A percentile compares a stretch with the other conserved stretches of the same genome.
Conservation (phyloP, 2,797 vertebrate species). For the Sternotherus odoratus region DNA sequence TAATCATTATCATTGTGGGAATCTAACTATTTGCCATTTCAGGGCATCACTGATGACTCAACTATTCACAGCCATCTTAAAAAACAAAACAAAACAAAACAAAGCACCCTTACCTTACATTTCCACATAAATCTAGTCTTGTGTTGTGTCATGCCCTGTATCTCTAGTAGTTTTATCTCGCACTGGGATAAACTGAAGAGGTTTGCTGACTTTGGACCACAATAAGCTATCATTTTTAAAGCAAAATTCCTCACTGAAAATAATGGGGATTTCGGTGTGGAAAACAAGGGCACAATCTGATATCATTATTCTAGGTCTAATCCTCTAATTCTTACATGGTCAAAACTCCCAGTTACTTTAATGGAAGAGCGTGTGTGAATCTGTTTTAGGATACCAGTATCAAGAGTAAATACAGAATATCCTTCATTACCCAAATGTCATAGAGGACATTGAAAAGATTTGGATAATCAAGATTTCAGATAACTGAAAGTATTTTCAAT, state of each 20-base stretch:
- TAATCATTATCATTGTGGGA: slow-evolving; percentile 84
- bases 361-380: not conserved
- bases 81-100: slow-evolving; percentile 81
- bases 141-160: slow-evolving; percentile 53
- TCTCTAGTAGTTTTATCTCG: slow-evolving; percentile 70
- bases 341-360: not conserved
- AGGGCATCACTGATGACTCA: slow-evolving; percentile 86
- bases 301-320: not conserved
- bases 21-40: slow-evolving; percentile 89
- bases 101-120: slow-evolving; percentile 70
- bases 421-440: slow-evolving; percentile 29
- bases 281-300: not conserved
- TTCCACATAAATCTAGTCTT: slow-evolving; percentile 72
- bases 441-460: slow-evolving; percentile 10
- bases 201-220: not conserved
- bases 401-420: not conserved
- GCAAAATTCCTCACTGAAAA: not conserved
- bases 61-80: slow-evolving; percentile 80
- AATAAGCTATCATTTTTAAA: not conserved
- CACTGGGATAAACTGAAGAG: slow-evolving; percentile 34
- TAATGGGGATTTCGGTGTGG: not conserved
- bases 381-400: slow-evolving; percentile 13
- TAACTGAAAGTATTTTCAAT: not conserved
- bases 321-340: not conserved
- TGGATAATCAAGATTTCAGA: not conserved